phyloP scores from a whole-genome alignment of 2,888 invertebrate genomes.

The Euclidia mi region DNA sequence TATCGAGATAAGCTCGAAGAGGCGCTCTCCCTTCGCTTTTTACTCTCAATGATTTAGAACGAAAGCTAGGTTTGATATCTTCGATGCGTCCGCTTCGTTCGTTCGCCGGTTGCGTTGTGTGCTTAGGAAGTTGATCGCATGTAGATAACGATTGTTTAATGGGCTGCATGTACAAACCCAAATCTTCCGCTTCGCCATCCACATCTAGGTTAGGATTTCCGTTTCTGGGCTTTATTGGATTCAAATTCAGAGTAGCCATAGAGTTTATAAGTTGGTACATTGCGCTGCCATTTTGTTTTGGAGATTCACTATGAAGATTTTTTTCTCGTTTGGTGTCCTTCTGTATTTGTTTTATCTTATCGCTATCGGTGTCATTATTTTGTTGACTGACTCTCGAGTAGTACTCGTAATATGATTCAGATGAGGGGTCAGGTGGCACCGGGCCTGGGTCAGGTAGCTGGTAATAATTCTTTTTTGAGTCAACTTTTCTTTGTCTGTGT shows the following conservation, averaged over 20 bases:
- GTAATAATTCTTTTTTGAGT: conserved; percentile 81
- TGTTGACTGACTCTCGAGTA: conserved; percentile 88
- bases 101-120: conserved; percentile 78
- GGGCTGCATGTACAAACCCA: conserved; percentile 84
- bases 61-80: conserved; percentile 84
- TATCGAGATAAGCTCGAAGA: conserved; percentile 80
- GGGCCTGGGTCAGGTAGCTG: conserved; percentile 85
- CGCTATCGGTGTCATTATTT: conserved; percentile 86
- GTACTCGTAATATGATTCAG: conserved; percentile 88
- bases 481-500: conserved; percentile 85
- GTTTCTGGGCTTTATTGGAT: conserved; percentile 78
- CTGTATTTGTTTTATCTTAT: conserved; percentile 82
- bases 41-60: conserved; percentile 87
- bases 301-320: conserved; percentile 52
- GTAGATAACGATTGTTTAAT: conserved; percentile 83
- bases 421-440: conserved; percentile 83
- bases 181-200: conserved; percentile 84
- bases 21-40: conserved; percentile 87
- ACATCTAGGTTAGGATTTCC: conserved; percentile 75
- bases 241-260: conserved; percentile 85
- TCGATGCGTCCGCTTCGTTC: conserved; percentile 82
- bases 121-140: conserved; percentile 84
- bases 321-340: conserved; percentile 77
- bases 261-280: conserved; percentile 86
- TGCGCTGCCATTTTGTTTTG: conserved; percentile 67